Evolutionary conservation across 2,888 invertebrate genomes (phyloP).

Genomic region (Bursaphelenchus okinawaensis): DNA sequence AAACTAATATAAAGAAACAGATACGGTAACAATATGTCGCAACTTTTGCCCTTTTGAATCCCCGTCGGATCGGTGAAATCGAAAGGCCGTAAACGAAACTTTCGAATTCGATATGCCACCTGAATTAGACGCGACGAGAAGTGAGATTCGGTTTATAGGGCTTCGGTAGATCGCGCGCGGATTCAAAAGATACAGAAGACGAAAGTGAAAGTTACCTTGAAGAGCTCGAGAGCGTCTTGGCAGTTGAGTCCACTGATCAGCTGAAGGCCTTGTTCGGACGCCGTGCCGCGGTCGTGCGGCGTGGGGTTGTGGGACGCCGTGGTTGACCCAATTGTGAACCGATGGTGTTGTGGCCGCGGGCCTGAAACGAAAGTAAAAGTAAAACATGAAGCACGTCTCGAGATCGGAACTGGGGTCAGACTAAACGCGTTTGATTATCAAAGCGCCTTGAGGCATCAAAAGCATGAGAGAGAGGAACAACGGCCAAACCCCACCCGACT

Average conservation of each 20-base stretch:
- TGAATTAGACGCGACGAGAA: too few species aligned
- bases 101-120: too few species aligned
- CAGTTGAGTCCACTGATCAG: not conserved
- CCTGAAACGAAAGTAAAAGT: constrained; percentile 3
- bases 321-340: constrained; percentile 13
- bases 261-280: constrained; percentile 6
- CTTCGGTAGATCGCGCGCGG: not conserved
- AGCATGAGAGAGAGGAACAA: not conserved
- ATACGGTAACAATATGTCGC: too few species aligned
- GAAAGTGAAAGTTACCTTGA: constrained; percentile 4
- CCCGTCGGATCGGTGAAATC: too few species aligned
- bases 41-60: too few species aligned
- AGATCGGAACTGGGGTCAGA: not conserved
- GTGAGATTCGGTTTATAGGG: too few species aligned
- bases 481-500: not conserved
- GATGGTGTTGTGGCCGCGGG: not conserved
- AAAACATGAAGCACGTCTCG: not conserved
- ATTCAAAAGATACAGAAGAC: not conserved
- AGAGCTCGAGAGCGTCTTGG: not conserved
- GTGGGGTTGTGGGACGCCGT: constrained; percentile 6
- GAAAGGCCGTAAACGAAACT: too few species aligned
- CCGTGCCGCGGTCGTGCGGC: constrained; percentile 7
- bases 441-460: not conserved
- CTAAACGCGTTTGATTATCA: not conserved
- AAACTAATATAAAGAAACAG: too few species aligned